A percentile compares a stretch with the other conserved stretches of the same genome.
Evolutionary conservation across 92 coral and sea anemone genomes (phyloP).

Genomic region (Zoanthus gigantus): DNA sequence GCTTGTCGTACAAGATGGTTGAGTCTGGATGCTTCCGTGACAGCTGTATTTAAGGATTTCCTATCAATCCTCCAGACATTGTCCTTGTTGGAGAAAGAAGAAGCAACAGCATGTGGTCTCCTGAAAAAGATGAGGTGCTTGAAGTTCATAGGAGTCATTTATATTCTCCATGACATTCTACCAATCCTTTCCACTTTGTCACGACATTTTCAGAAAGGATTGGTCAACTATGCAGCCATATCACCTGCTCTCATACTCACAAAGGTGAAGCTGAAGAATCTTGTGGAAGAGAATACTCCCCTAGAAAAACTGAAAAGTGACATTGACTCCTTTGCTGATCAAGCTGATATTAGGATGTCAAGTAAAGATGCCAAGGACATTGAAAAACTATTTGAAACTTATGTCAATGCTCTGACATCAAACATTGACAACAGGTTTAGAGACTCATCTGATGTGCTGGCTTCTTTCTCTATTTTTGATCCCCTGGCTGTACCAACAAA

Average conservation of each 20-base stretch:
- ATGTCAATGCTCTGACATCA: neutral
- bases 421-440: neutral
- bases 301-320: neutral
- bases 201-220: neutral
- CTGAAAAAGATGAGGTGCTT: neutral
- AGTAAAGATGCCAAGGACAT: neutral
- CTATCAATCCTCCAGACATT: neutral
- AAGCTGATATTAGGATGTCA: neutral
- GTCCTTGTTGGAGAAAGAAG: neutral
- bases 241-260: neutral
- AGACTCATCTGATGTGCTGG: neutral
- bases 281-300: neutral
- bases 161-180: neutral
- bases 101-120: neutral
- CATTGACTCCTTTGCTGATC: neutral
- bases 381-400: neutral
- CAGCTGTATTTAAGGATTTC: neutral
- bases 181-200: neutral
- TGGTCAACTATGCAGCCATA: neutral
- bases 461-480: neutral
- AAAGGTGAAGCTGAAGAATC: neutral
- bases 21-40: neutral
- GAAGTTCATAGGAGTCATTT: neutral
- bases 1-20: neutral
- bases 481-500: neutral